Percentiles rank a stretch among this genome's conserved stretches.
These are phyloP conservation scores for Oopsacas minuta DNA, from an alignment of 37 sponge, comb jelly and placozoan genomes.

Conservation along the genomic window DNA sequence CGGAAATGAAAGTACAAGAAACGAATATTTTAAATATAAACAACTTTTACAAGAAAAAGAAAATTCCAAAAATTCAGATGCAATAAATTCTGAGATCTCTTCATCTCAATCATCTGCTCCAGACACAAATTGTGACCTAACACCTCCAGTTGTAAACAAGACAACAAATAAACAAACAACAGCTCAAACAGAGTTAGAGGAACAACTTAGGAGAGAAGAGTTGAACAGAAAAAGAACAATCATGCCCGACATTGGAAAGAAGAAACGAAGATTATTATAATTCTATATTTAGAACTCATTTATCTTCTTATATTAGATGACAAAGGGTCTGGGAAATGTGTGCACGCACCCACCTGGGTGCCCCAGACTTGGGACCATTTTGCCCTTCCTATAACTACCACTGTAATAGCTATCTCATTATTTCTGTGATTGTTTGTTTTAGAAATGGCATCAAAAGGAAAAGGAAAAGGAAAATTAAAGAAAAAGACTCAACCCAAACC, in stretches of 20 bases:
- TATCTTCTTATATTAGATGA: no score
- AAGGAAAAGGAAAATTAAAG: not conserved
- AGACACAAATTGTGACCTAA: not conserved
- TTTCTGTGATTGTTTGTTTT: not conserved
- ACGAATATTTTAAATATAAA: not conserved
- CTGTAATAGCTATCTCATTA: not conserved
- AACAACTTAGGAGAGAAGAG: not conserved
- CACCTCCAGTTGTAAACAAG: not conserved
- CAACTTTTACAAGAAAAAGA: not conserved
- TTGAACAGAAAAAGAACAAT: not conserved
- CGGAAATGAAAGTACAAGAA: not conserved
- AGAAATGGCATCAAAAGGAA: not conserved
- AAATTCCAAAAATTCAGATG: no score
- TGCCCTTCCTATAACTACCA: no score
- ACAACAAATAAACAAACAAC: not conserved
- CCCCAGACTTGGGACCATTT: no score
- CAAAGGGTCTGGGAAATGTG: no score
- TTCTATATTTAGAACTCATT: not conserved
- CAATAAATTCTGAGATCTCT: no score
- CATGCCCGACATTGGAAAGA: not conserved
- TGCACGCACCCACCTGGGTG: no score
- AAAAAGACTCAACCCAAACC: slow-evolving; percentile 1
- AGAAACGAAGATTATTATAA: not conserved
- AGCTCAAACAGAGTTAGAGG: not conserved
- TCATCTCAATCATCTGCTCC: not conserved